Percentiles rank a stretch among this genome's conserved stretches.
phyloP scores from a whole-genome alignment of 2,888 invertebrate species.

The Prenolepis imparis region DNA sequence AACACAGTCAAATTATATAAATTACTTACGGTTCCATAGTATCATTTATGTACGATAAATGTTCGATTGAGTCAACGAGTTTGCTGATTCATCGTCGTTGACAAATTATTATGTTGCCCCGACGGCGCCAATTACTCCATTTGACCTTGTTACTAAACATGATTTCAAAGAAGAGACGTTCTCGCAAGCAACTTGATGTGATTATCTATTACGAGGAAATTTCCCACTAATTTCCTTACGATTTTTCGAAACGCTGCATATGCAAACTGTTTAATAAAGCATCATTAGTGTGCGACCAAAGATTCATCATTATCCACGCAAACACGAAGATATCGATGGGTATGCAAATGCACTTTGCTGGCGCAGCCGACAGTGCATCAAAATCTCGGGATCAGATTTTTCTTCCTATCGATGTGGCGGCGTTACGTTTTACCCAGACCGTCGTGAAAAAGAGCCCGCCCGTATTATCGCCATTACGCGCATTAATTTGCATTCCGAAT shows the following conservation, averaged over 20 bases:
- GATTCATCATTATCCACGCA: constrained; percentile 43
- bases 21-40: background rate
- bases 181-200: background rate
- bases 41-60: background rate
- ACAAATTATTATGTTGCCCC: constrained; percentile 9
- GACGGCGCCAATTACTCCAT: background rate
- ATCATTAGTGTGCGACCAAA: constrained; percentile 31
- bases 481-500: constrained; percentile 55
- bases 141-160: constrained; percentile 14
- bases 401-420: constrained; percentile 1
- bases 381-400: constrained; percentile 42
- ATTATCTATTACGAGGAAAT: constrained; percentile 18
- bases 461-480: constrained; percentile 55
- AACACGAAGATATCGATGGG: constrained; percentile 31
- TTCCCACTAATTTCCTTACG: constrained; percentile 34
- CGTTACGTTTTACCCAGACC: constrained; percentile 33
- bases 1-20: background rate
- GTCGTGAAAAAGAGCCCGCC: constrained; percentile 30
- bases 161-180: constrained; percentile 12
- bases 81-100: constrained; percentile 35
- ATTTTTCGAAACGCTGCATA: background rate
- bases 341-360: constrained; percentile 8
- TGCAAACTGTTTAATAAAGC: constrained; percentile 23
- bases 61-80: constrained; percentile 23
- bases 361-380: background rate